phyloP scores from a whole-genome alignment of 2,113 vertebrate genomes.

The Nerophis ophidion region DNA sequence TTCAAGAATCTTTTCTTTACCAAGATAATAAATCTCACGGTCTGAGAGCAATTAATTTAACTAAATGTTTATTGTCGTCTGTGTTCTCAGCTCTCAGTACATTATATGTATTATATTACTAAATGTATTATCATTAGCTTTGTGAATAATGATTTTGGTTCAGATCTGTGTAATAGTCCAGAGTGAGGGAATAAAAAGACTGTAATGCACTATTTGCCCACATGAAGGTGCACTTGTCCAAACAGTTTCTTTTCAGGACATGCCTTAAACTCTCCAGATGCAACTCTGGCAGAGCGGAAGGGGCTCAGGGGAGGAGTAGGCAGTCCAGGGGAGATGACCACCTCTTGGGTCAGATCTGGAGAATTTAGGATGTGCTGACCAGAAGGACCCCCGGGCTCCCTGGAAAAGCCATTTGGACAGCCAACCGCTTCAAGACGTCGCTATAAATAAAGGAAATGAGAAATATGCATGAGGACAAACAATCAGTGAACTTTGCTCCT shows the following conservation, averaged over 20 bases:
- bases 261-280: constrained; percentile 52
- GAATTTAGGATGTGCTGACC: constrained; percentile 43
- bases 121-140: too few species aligned
- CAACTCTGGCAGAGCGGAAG: constrained; percentile 16
- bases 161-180: too few species aligned
- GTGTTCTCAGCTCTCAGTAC: too few species aligned
- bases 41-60: too few species aligned
- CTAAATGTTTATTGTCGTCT: too few species aligned
- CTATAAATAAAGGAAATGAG: constrained; percentile 43
- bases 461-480: constrained; percentile 31
- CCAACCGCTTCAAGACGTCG: constrained; percentile 43
- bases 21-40: too few species aligned
- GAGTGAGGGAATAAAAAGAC: neutral
- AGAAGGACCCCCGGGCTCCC: constrained; percentile 29
- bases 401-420: constrained; percentile 58
- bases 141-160: too few species aligned
- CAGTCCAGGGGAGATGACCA: constrained; percentile 70
- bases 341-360: constrained; percentile 62
- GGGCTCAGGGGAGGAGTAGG: constrained; percentile 61
- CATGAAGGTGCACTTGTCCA: constrained; percentile 48
- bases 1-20: too few species aligned
- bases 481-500: constrained; percentile 38
- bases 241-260: constrained; percentile 6
- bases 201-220: constrained; percentile 47
- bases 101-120: too few species aligned